phyloP scores from a whole-genome alignment of 2,113 vertebrate species.

The Lates calcarifer region DNA sequence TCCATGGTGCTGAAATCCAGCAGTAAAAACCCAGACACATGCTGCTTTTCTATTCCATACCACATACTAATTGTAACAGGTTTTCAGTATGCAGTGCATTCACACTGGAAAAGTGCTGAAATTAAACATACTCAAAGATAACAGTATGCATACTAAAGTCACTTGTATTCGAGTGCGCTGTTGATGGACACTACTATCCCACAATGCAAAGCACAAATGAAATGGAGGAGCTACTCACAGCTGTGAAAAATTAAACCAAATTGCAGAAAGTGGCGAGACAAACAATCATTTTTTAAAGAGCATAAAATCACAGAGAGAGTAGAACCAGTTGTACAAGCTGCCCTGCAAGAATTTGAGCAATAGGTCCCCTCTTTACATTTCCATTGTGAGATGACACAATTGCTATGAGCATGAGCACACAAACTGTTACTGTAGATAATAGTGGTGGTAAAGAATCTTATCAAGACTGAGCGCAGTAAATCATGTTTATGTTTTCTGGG shows the following conservation, averaged over 20 bases:
- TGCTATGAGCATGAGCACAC: constrained; percentile 27
- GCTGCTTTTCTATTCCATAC: constrained; percentile 1
- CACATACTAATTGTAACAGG: constrained; percentile 20
- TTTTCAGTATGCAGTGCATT: constrained; percentile 50
- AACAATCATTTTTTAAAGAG: not conserved
- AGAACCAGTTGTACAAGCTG: not conserved
- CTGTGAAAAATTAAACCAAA: constrained; percentile 52
- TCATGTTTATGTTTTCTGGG: constrained; percentile 23
- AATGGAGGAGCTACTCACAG: constrained; percentile 40
- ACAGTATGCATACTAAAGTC: constrained; percentile 34
- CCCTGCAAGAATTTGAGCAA: not conserved
- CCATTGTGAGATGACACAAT: constrained; percentile 3
- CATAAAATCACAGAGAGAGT: not conserved
- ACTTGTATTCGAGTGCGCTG: constrained; percentile 48
- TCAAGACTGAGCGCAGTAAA: constrained; percentile 23
- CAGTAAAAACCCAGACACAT: not conserved
- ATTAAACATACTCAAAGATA: constrained; percentile 67
- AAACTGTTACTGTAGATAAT: constrained; percentile 30
- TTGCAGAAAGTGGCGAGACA: constrained; percentile 22
- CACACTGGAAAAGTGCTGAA: constrained; percentile 45
- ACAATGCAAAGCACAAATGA: constrained; percentile 33
- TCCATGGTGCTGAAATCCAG: constrained; percentile 74
- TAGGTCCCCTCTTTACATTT: not conserved
- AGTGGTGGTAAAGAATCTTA: constrained; percentile 14
- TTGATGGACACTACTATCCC: constrained; percentile 59